Evolutionary conservation across 2,888 invertebrate genomes (phyloP), one percentile per base, ranked within the genome.

Genomic region (Mylabris sibirica): DNA sequence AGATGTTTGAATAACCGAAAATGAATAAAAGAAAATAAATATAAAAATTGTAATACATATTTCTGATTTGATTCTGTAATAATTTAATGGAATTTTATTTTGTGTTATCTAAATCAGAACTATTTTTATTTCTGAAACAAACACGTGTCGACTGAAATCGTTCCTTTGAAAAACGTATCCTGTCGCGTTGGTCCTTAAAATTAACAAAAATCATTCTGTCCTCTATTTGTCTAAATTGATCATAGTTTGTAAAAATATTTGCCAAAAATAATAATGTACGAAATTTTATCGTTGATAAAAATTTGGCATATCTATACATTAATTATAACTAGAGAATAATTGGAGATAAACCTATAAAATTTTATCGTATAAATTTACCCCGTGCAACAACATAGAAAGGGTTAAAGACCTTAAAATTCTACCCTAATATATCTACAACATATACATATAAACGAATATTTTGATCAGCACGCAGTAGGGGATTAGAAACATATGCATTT

Each of bases 321-420:
- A 49, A 49, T 20, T 49, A 49, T 49, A 30, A 6, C 30, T 30
- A 49, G 9, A 9, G 4, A 11, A 49, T 9, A 49, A 49, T 22
- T 49, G 44, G 44, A 49, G 30, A 3, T 30, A 30, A 6, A 30
- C 30, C 8, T 6, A 30, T 30, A 30, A 30, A 41, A n/a, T 14
- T 41, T 41, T 41, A 41, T n/a, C 41, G 14, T 41, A 14, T 44
- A 44, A 17, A 5, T 44, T 44, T 17, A 5, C 44, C 44, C 6
- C 17, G 3, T 44, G n/a, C n/a, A 44, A 44, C 49, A 26, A 41
- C 22, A 44, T n/a, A 1, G 0, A 20, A 64, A 67, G 67, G 68
- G 68, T 68, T 65, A 68, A 68, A 49, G 68, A 68, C 68, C 68
- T 59, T 41, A 63, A 34, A 60, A 68, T 34, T 64, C 53, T 59